Percentiles rank a stretch among this genome's conserved stretches.
Evolutionary conservation across 2,797 vertebrate species (phyloP).

Genomic region (Artibeus lituratus): DNA sequence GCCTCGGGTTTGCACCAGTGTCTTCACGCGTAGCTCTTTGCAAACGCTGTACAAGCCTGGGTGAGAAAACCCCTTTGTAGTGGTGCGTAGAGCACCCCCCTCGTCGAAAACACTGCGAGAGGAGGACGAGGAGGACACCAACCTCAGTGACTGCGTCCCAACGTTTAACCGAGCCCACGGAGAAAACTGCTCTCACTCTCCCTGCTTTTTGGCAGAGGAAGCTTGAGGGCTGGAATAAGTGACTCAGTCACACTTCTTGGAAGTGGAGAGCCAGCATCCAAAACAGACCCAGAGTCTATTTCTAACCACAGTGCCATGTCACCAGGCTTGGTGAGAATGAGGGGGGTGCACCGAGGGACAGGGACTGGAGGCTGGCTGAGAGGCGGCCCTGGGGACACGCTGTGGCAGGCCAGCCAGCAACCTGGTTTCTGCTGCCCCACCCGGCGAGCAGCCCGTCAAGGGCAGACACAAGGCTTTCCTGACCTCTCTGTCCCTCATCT

Average conservation of each 20-base stretch:
- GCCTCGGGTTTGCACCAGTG: not conserved
- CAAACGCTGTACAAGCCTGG: not conserved
- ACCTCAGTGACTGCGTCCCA: not conserved
- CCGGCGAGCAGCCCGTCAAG: not conserved
- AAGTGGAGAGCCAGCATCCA: not conserved
- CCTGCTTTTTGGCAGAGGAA: not conserved
- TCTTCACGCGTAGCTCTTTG: not conserved
- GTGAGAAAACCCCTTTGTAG: not conserved
- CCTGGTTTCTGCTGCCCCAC: not conserved
- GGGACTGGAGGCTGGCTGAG: not conserved
- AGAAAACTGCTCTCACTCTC: not conserved
- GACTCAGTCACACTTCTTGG: not conserved
- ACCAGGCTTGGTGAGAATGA: not conserved
- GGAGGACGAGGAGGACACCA: not conserved
- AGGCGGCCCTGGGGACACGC: not conserved
- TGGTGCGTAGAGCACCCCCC: not conserved
- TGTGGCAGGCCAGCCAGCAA: not conserved
- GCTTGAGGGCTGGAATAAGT: not conserved
- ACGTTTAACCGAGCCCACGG: not conserved
- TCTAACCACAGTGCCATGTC: not conserved
- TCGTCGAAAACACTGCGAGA: not conserved
- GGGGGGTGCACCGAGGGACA: not conserved
- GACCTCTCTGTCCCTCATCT: not conserved
- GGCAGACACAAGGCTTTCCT: not conserved
- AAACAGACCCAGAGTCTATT: not conserved